These are phyloP conservation scores for Lamellibrachia satsuma DNA, from an alignment of 2,888 invertebrate genomes.

Conservation along the genomic window DNA sequence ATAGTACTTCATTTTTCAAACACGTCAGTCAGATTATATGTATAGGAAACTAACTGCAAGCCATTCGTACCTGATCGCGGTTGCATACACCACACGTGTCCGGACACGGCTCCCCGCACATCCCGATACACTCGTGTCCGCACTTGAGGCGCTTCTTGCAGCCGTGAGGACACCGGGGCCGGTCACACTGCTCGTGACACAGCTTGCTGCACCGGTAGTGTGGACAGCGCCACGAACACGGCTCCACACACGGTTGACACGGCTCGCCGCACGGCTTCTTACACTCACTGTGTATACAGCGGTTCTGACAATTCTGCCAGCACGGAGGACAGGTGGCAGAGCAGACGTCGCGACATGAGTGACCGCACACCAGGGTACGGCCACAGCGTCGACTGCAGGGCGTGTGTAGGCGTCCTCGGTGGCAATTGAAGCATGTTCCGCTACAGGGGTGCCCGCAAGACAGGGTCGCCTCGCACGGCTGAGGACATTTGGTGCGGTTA, in stretches of 20 bases:
- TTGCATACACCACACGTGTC: constrained; percentile 72
- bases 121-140: constrained; percentile 73
- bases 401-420: constrained; percentile 72
- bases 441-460: not conserved
- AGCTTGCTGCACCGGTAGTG: constrained; percentile 57
- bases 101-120: constrained; percentile 79
- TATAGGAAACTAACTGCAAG: too few relatives aligned
- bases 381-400: constrained; percentile 71
- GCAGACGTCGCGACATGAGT: constrained; percentile 61
- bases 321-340: constrained; percentile 63
- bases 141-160: constrained; percentile 67
- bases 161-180: constrained; percentile 58
- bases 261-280: constrained; percentile 51
- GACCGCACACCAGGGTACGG: constrained; percentile 68
- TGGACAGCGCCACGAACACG: constrained; percentile 59
- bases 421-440: constrained; percentile 67
- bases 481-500: not conserved
- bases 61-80: constrained; percentile 42
- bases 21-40: too few relatives aligned
- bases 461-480: constrained; percentile 5
- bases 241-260: constrained; percentile 59
- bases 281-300: constrained; percentile 59
- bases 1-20: too few relatives aligned
- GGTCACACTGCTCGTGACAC: constrained; percentile 64
- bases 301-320: constrained; percentile 58